Conservation (phyloP, 2,113 vertebrate species). For the Tetrax tetrax region DNA sequence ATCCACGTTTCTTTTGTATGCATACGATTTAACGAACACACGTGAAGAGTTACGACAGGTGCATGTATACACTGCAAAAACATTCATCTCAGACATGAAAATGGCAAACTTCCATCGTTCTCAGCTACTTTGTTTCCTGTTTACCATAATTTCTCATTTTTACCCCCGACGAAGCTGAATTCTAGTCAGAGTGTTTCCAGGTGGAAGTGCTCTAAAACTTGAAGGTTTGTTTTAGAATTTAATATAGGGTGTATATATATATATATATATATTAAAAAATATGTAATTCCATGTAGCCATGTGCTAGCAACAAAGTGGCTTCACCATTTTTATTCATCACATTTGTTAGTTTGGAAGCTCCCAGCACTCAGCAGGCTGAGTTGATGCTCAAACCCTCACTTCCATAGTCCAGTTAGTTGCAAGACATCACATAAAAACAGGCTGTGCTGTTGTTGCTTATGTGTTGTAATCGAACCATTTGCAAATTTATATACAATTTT, state of each 20-base stretch:
- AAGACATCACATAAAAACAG: conserved; percentile 65
- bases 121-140: conserved; percentile 60
- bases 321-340: conserved; percentile 64
- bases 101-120: conserved; percentile 61
- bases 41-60: conserved; percentile 24
- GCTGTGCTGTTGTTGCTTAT: conserved; percentile 78
- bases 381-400: conserved; percentile 60
- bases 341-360: conserved; percentile 58
- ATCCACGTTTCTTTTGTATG: conserved; percentile 68
- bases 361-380: conserved; percentile 70
- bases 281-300: conserved; percentile 78
- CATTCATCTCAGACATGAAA: conserved; percentile 69
- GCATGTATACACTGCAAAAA: conserved; percentile 61
- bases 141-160: conserved; percentile 66
- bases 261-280: not conserved
- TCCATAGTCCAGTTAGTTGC: conserved; percentile 71
- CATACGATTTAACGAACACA: conserved; percentile 43
- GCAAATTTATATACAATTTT: conserved; percentile 60
- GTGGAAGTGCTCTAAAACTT: conserved; percentile 43
- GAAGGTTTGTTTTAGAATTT: conserved; percentile 55
- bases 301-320: conserved; percentile 69
- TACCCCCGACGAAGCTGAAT: conserved; percentile 52
- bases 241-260: conserved; percentile 36
- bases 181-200: conserved; percentile 27
- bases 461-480: conserved; percentile 71